Conservation (phyloP, 2,113 vertebrate genomes). For the Salvelinus namaycush region DNA sequence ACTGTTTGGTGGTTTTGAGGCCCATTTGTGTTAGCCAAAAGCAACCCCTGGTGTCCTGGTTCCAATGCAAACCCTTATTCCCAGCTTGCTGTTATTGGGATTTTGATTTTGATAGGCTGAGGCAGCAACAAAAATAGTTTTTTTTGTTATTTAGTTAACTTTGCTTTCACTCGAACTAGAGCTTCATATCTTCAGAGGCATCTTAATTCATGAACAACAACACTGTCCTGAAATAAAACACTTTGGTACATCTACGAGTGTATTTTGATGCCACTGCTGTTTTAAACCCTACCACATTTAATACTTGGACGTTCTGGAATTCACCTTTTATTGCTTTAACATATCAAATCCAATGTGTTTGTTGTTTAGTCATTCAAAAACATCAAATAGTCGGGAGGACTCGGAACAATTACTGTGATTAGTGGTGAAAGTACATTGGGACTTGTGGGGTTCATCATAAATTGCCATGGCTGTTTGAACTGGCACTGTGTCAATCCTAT, state of each 20-base stretch:
- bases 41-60: background rate
- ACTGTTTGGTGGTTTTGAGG: background rate
- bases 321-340: background rate
- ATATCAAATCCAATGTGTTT: constrained; percentile 2
- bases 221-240: background rate
- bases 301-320: background rate
- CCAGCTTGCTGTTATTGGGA: background rate
- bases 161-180: background rate
- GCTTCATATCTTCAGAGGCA: background rate
- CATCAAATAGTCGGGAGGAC: background rate
- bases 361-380: background rate
- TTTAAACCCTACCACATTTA: background rate
- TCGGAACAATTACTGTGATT: background rate
- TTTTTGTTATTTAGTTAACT: background rate
- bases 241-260: background rate
- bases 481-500: background rate
- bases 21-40: background rate
- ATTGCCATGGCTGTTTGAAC: background rate
- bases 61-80: background rate
- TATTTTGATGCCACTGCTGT: background rate
- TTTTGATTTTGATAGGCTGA: background rate
- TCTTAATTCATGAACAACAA: background rate
- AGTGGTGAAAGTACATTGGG: background rate
- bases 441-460: background rate
- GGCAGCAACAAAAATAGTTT: background rate